These are phyloP conservation scores for Raja brachyura DNA, from an alignment of 2,113 vertebrate genomes.

Conservation along the genomic window DNA sequence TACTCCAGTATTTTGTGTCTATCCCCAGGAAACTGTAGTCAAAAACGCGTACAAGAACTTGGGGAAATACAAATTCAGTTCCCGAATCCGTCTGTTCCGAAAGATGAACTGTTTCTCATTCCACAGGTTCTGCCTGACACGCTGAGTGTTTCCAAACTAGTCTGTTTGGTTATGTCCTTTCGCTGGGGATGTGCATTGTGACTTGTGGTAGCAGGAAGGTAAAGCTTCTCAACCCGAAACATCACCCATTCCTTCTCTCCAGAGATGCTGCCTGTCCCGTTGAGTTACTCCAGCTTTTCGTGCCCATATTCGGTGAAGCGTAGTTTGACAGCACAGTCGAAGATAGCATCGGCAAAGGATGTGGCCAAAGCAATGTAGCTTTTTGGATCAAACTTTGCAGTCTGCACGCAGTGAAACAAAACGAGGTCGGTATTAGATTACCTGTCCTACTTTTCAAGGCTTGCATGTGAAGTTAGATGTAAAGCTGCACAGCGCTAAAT, in stretches of 20 bases:
- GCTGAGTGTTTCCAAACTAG: no score
- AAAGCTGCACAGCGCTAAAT: neutral
- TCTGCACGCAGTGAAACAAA: neutral
- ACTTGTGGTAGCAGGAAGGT: neutral
- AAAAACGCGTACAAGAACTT: no score
- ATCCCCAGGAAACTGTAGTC: no score
- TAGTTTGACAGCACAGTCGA: neutral
- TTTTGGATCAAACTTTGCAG: neutral
- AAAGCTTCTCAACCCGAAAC: no score
- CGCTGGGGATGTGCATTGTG: neutral
- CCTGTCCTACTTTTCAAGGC: neutral
- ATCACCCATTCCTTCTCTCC: no score
- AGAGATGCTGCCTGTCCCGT: no score
- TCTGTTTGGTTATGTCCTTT: no score
- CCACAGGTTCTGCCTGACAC: no score
- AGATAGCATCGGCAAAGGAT: neutral
- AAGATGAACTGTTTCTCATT: no score
- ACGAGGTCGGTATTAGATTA: neutral
- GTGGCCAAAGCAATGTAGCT: neutral
- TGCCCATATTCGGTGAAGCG: neutral
- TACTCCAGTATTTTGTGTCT: no score
- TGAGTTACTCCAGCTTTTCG: no score
- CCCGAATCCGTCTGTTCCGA: no score
- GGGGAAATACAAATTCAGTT: neutral
- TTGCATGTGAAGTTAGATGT: neutral